Evolutionary conservation across 2,797 vertebrate genomes (phyloP), one percentile per base, ranked within the genome.

Genomic region (Sorex maritimensis): DNA sequence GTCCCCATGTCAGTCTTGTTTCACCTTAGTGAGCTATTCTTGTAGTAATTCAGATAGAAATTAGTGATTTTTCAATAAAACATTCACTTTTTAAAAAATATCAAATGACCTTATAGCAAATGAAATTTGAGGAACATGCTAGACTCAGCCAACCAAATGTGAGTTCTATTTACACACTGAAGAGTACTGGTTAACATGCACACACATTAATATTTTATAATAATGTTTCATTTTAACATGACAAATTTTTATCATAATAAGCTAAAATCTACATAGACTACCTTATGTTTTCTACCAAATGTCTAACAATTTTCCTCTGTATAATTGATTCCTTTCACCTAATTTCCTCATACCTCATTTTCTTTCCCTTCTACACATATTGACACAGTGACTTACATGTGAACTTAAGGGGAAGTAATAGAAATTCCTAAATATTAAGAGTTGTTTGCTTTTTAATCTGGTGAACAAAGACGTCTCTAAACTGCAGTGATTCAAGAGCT

Each of bases 31-130:
- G 92, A 90, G 46, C 75, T 93, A 49, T 38, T 82, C 92, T 91
- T 72, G 55, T 69, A 81, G 67, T 77, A 78, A 93, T 95, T 93
- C 41, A 82, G 13, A 68, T 21, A 83, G 58, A 91, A 93, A 91
- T 5, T 26, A 63, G 23, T 91, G 86, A 23, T 72, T 65, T 65
- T 80, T 26, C 46, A 30, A 23, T 89, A 86, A 89, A 86, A 71
- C 75, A 77, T n/a, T 72, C 12, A 63, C 19, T 78, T 88, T 86
- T 85, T 69, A 52, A 88, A 13, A 92, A 92, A 71, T 71, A 15
- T 65, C 61, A 90, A 44, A 9, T 84, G 41, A 55, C 23, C 19
- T 91, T 46, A 26, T 17, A 86, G 6, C 41, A 80, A 26, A 77
- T 83, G 34, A 46, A 61, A 28, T 80, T 69, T 38, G n/a, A 67